Evolutionary conservation across 2,888 invertebrate genomes (phyloP), one percentile per base, ranked within the genome.

Genomic region (Caradrina kadenii): DNA sequence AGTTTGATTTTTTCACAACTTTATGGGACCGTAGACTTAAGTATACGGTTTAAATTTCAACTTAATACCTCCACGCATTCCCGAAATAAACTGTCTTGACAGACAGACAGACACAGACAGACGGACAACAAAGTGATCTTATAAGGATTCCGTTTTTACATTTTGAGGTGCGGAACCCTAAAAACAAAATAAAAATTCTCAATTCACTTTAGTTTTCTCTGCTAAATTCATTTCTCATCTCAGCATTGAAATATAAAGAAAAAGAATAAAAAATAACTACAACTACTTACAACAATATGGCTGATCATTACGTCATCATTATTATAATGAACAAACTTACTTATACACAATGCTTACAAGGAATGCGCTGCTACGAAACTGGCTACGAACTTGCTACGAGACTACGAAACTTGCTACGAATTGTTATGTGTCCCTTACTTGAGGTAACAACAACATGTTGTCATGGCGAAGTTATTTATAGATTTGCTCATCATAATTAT

Each of bases 381-480:
- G n/a, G 48, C 56, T 62, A 42, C 59, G 50, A 63, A 69, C 31
- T 69, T 55, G 69, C 54, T 69, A 63, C 59, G 76, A 0, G 21
- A 19, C 26, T 62, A 59, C 53, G 49, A 59, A 75, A 63, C 49
- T 59, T 59, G 53, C 58, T 62, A 69, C 54, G 59, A 53, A 48
- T 68, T 67, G 55, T 55, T 50, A 42, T 15, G 45, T 45, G n/a
- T 22, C 10, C n/a, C 55, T 52, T 52, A 19, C 10, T 73, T 39
- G 11, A 48, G 62, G 15, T 15, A 8, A n/a, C n/a, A 35, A 48
- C 7, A 73, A 60, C 35, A 74, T 50, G 21, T 42, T 45, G 13
- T 42, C 13, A 50, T 45, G n/a, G 15, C 4, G 35, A 54, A 55
- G 10, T 42, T 54, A 42, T 53, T 50, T n/a, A n/a, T 15, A 49